These are phyloP conservation scores for Bhutanitis thaidina DNA, from an alignment of 2,888 invertebrate genomes.

Conservation along the genomic window DNA sequence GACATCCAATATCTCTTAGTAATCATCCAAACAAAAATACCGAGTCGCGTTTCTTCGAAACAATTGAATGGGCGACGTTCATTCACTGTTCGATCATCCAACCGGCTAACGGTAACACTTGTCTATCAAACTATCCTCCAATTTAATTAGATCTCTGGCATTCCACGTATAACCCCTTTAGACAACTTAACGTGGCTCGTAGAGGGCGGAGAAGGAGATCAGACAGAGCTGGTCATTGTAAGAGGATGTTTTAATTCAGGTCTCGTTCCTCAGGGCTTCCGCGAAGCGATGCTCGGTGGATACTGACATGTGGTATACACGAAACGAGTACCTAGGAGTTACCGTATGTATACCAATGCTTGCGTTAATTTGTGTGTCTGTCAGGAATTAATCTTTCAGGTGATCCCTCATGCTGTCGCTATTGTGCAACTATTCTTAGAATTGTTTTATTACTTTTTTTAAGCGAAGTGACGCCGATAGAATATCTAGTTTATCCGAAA, in stretches of 20 bases:
- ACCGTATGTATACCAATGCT: slow-evolving; percentile 8
- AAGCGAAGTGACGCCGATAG: neutral
- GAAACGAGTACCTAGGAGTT: slow-evolving; percentile 11
- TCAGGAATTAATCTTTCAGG: slow-evolving; percentile 12
- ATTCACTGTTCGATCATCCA: slow-evolving; percentile 66
- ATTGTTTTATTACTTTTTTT: slow-evolving; percentile 8
- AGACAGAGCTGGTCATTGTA: slow-evolving; percentile 31
- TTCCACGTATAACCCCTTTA: slow-evolving; percentile 12
- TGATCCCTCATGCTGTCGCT: slow-evolving; percentile 12
- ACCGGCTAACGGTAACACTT: slow-evolving; percentile 57
- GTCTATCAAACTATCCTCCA: slow-evolving; percentile 53
- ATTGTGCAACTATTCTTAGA: slow-evolving; percentile 12
- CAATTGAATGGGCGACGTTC: slow-evolving; percentile 59
- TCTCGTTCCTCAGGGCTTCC: slow-evolving; percentile 61
- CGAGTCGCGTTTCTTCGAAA: slow-evolving; percentile 60
- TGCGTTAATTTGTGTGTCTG: slow-evolving; percentile 18
- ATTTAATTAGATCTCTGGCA: slow-evolving; percentile 21
- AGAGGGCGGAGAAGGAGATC: slow-evolving; percentile 9
- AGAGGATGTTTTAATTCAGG: slow-evolving; percentile 71
- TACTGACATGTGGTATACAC: slow-evolving; percentile 18
- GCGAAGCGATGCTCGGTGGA: slow-evolving; percentile 48
- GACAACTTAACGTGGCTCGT: neutral
- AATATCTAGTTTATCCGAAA: neutral
- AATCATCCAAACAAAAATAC: slow-evolving; percentile 45
- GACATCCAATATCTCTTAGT: slow-evolving; percentile 10